Evolutionary conservation across 2,113 vertebrate genomes (phyloP), one percentile per base, ranked within the genome.

Genomic region (Hippocampus abdominalis): DNA sequence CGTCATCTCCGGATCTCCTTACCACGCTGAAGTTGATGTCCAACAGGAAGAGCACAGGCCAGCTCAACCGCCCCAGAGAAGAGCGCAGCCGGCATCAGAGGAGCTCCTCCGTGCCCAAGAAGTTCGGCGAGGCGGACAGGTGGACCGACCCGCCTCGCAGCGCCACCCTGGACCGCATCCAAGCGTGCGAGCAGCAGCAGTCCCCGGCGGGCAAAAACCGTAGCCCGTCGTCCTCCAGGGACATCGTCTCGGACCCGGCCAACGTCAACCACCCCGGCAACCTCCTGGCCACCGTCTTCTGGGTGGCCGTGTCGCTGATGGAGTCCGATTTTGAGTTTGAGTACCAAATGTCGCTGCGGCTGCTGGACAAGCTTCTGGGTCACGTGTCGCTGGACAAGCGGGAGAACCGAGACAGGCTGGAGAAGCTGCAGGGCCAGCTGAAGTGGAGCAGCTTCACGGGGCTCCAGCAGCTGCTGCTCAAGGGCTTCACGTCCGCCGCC

Each of bases 301-400:
- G 97, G 97, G 95, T 95, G 81, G 94, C 96, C 0, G 94, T 98
- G 63, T 96, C 97, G 10, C 90, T 99, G 81, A 97, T 98, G 95
- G 97, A 99, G 89, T 99, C 97, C 0, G 97, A 98, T 89, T 98
- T 98, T 90, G 97, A 99, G 84, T 98, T 98, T 82, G 97, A 99
- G 81, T 99, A 98, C 74, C 92, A 96, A 29, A 98, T 98, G 97
- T 94, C 96, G 2, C 74, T 98, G 66, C 86, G 94, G 64, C 89
- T 99, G 49, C 78, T 99, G 79, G 95, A 94, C 75, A 95, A 96
- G 83, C 90, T 98, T 10, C 91, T 99, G 85, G 90, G 92, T 56
- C 92, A 96, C 73, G 91, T 98, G 89, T 95, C 95, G 0, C 90
- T 98, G 1, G 96, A 95, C 83, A 96, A 97, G 84, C 92, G 87